Conservation (phyloP, 2,113 vertebrate genomes). For the Noctilio leporinus region DNA sequence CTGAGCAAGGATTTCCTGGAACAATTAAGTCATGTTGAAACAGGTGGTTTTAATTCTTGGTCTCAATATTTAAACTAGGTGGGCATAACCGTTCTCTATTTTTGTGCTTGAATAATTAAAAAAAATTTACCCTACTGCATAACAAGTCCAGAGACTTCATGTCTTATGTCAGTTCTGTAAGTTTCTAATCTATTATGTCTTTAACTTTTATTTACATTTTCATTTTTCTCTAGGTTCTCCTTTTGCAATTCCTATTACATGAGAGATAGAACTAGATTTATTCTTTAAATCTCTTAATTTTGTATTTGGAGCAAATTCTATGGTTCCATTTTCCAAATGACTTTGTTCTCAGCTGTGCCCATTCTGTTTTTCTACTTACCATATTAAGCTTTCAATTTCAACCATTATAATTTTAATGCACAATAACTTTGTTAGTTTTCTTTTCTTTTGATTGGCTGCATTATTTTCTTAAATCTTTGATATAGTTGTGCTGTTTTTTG, state of each 20-base stretch:
- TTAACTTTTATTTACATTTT: neutral
- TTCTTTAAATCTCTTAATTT: neutral
- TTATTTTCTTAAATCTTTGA: neutral
- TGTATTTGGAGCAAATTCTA: neutral
- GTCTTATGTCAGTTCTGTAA: neutral
- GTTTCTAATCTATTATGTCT: neutral
- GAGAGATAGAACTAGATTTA: neutral
- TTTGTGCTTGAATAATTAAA: neutral
- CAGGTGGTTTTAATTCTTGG: neutral
- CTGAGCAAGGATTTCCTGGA: neutral
- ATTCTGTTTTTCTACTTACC: neutral
- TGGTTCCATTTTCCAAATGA: neutral
- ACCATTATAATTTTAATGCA: neutral
- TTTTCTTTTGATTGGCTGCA: neutral
- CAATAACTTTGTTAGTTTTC: neutral
- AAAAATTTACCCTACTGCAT: neutral
- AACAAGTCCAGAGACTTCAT: neutral
- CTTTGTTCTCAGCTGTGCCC: neutral
- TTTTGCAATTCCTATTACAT: neutral
- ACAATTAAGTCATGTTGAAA: slow-evolving; percentile 1
- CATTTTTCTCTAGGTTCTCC: neutral
- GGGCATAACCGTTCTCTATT: neutral
- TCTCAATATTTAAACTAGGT: neutral
- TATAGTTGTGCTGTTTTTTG: neutral
- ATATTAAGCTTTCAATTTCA: neutral